Conservation (phyloP, 1,140 invertebrate species). For the Drosophila melanica region DNA sequence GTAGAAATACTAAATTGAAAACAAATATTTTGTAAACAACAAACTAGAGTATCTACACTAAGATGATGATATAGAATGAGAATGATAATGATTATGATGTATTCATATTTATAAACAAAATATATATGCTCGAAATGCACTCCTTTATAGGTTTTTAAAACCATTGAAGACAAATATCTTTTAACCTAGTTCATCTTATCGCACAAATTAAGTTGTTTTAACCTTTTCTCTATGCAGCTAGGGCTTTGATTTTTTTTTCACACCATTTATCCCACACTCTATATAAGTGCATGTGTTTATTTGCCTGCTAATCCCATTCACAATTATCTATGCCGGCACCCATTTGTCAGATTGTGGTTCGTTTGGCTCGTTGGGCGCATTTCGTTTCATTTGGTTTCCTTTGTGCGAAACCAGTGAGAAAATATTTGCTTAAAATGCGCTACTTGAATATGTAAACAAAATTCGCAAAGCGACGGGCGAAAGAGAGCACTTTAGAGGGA, state of each 20-base stretch:
- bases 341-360: slow-evolving; percentile 44
- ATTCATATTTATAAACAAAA: neutral
- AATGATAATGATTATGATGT: too few relatives aligned
- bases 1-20: too few relatives aligned
- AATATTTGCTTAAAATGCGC: slow-evolving; percentile 60
- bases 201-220: neutral
- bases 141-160: neutral
- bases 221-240: neutral
- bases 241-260: neutral
- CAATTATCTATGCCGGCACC: slow-evolving; percentile 12
- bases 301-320: slow-evolving; percentile 27
- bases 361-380: slow-evolving; percentile 25
- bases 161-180: neutral
- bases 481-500: neutral
- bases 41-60: too few relatives aligned
- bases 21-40: too few relatives aligned
- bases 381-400: slow-evolving; percentile 36
- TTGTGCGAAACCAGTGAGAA: slow-evolving; percentile 52
- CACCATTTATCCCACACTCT: slow-evolving; percentile 15
- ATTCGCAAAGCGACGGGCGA: slow-evolving; percentile 37
- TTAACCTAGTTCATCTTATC: neutral
- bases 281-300: slow-evolving; percentile 1
- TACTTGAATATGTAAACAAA: slow-evolving; percentile 67
- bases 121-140: too few relatives aligned
- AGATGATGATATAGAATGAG: too few relatives aligned